Conservation (phyloP, 2,888 invertebrate species). For the Ormyrus labotus region DNA sequence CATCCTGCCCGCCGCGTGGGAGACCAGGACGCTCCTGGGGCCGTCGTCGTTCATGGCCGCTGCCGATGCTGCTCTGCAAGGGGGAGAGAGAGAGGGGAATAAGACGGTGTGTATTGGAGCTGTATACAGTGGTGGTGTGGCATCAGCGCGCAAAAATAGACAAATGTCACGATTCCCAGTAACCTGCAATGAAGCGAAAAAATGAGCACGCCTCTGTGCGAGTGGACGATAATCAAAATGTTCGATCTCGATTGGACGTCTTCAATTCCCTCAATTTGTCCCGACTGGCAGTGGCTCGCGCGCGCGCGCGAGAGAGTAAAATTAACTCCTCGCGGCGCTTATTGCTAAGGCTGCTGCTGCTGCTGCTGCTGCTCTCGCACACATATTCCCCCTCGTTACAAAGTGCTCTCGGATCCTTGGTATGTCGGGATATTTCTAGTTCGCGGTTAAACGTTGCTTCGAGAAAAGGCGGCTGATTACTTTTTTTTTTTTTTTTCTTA, state of each 20-base stretch:
- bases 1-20: background rate
- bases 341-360: no score
- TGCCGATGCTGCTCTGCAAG: no score
- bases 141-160: conserved; percentile 25
- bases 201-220: background rate
- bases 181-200: conserved; percentile 25
- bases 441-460: no score
- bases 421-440: background rate
- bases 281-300: background rate
- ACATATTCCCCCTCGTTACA: conserved; percentile 10
- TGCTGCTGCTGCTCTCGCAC: no score
- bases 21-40: conserved; percentile 23
- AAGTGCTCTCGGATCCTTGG: conserved; percentile 26
- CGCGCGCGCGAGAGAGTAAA: background rate
- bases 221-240: conserved; percentile 45
- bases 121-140: background rate
- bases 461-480: no score
- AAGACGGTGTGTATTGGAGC: no score
- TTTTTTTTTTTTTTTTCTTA: no score
- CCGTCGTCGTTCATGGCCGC: background rate
- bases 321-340: background rate
- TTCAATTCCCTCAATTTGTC: conserved; percentile 45
- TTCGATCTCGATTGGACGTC: conserved; percentile 45
- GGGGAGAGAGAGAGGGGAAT: no score
- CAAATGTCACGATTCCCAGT: conserved; percentile 32